Evolutionary conservation across 2,888 invertebrate genomes (phyloP).

Genomic region (Pycnomerus fuliginosus): DNA sequence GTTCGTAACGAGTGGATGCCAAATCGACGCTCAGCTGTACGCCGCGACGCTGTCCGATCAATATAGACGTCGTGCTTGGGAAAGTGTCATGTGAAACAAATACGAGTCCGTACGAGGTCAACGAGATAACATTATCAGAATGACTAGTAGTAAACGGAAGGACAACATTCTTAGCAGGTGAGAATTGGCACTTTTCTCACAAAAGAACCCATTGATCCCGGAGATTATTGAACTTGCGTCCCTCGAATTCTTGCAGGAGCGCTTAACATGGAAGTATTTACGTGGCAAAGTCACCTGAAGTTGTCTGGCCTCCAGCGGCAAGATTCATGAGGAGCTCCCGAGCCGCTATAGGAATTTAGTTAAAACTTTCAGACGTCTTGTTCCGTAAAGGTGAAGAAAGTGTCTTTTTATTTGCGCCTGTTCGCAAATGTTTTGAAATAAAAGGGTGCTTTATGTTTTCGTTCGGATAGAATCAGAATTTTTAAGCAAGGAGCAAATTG

Average conservation of each 20-base stretch:
- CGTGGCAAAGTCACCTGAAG: conserved; percentile 22
- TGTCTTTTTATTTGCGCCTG: conserved; percentile 20
- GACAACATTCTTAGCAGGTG: conserved; percentile 1
- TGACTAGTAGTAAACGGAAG: conserved; percentile 31
- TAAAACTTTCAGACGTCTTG: conserved; percentile 26
- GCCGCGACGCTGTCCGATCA: conserved; percentile 38
- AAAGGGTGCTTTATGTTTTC: conserved; percentile 17
- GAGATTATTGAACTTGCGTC: neutral
- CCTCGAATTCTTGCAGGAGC: neutral
- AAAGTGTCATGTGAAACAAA: conserved; percentile 46
- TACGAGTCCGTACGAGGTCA: conserved; percentile 37
- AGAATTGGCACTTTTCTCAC: neutral
- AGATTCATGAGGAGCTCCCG: conserved; percentile 23
- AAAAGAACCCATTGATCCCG: neutral
- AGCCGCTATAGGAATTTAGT: conserved; percentile 28
- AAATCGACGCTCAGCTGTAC: conserved; percentile 34
- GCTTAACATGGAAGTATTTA: conserved; percentile 13
- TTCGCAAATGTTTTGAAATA: conserved; percentile 17
- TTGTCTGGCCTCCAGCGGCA: conserved; percentile 19
- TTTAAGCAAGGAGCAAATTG: too few species aligned
- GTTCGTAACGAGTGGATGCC: conserved; percentile 20
- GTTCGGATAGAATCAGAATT: conserved; percentile 6
- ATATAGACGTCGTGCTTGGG: conserved; percentile 41
- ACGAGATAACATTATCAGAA: conserved; percentile 36
- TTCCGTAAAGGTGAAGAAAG: conserved; percentile 16